These are phyloP conservation scores for Epinephelus cyanopodus DNA, from an alignment of 2,113 vertebrate species.

Conservation along the genomic window DNA sequence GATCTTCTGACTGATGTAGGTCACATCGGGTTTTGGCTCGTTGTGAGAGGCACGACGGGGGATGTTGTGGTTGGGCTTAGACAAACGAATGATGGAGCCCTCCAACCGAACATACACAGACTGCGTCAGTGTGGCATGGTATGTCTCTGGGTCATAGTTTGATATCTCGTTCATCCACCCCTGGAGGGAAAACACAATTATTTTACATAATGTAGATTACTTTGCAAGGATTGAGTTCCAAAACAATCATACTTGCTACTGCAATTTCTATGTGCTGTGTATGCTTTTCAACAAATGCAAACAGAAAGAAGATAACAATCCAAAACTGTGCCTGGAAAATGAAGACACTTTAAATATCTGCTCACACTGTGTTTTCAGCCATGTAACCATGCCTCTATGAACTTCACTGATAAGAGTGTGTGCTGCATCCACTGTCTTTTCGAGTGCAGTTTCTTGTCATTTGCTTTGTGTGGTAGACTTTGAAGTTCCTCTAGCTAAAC, in stretches of 20 bases:
- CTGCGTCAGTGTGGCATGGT: slow-evolving; percentile 95
- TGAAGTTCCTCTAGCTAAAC: slow-evolving; percentile 15
- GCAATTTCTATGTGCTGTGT: not conserved
- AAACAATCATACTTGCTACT: not conserved
- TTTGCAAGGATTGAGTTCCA: not conserved
- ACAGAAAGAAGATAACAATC: not conserved
- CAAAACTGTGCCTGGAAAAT: slow-evolving; percentile 2
- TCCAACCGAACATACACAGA: slow-evolving; percentile 95
- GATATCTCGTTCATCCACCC: slow-evolving; percentile 99
- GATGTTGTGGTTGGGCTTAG: slow-evolving; percentile 97
- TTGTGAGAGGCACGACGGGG: slow-evolving; percentile 93
- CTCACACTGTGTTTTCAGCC: not conserved
- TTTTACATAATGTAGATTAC: not conserved
- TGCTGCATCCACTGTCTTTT: not conserved
- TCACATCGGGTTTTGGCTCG: slow-evolving; percentile 93
- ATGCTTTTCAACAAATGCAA: not conserved
- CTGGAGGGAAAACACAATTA: slow-evolving; percentile 73
- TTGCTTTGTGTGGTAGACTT: not conserved
- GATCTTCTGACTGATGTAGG: slow-evolving; percentile 96
- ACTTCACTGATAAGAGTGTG: not conserved
- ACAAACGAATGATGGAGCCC: slow-evolving; percentile 93
- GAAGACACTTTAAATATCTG: slow-evolving; percentile 4
- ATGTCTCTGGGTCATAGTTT: slow-evolving; percentile 96
- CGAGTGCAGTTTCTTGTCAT: slow-evolving; percentile 14
- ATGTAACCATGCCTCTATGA: not conserved